Conservation (phyloP, 2,797 vertebrate genomes). For the Huso huso region DNA sequence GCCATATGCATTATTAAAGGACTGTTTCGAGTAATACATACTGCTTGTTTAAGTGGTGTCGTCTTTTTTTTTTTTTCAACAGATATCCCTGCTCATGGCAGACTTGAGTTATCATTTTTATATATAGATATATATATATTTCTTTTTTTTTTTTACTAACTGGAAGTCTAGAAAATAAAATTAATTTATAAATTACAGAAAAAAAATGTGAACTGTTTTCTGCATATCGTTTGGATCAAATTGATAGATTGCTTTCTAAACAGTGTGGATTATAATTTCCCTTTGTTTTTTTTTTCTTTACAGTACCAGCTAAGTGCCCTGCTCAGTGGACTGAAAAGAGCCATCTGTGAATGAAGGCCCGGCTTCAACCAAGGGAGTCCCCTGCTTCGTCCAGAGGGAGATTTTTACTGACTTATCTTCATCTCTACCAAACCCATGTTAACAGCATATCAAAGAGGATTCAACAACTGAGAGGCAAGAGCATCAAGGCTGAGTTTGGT, state of each 20-base stretch:
- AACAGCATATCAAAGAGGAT: conserved; percentile 45
- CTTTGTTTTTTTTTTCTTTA: conserved; percentile 43
- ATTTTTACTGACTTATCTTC: conserved; percentile 20
- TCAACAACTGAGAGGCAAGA: conserved; percentile 41
- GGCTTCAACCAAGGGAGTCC: conserved; percentile 21
- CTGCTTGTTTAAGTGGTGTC: too few species aligned
- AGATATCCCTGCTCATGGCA: too few species aligned
- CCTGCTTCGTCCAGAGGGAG: conserved; percentile 11
- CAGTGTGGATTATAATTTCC: conserved; percentile 47
- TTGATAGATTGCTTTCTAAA: conserved; percentile 8
- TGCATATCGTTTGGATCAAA: too few species aligned
- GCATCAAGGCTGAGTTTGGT: conserved; percentile 31
- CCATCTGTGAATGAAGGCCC: conserved; percentile 44
- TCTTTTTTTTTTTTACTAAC: too few species aligned
- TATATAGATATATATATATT: too few species aligned
- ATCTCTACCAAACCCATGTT: conserved; percentile 6
- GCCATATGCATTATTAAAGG: too few species aligned
- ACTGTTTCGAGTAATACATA: too few species aligned
- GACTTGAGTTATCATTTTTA: too few species aligned
- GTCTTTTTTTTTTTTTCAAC: too few species aligned
- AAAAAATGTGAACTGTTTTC: background rate
- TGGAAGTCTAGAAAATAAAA: too few species aligned
- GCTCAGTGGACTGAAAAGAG: conserved; percentile 28
- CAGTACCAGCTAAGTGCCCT: conserved; percentile 52
- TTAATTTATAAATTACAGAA: conserved; percentile 10